These are phyloP conservation scores for Trichonephila clavipes DNA, from an alignment of 1,140 invertebrate species.

Conservation along the genomic window DNA sequence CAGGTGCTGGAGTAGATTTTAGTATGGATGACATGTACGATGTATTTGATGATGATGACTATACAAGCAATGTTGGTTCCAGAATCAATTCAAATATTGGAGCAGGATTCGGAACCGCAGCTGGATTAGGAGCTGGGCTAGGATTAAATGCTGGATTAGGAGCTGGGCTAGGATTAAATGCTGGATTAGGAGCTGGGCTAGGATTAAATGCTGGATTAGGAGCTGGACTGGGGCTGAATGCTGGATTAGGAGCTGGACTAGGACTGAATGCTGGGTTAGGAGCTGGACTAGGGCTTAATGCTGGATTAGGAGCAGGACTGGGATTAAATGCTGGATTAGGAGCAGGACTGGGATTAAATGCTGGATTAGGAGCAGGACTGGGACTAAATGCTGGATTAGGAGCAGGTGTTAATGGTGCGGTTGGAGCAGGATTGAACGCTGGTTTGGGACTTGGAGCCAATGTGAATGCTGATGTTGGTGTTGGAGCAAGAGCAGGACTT, in stretches of 20 bases:
- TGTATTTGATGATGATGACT: not conserved
- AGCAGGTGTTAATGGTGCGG: not conserved
- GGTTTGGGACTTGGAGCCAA: not conserved
- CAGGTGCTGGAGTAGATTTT: not conserved
- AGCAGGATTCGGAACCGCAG: conserved; percentile 9
- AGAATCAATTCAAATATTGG: conserved; percentile 11
- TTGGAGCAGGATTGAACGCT: not conserved
- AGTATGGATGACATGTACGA: not conserved
- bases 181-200: not conserved
- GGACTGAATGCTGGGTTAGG: conserved; percentile 3
- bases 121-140: conserved; percentile 23
- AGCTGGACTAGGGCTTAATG: not conserved
- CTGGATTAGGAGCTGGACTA: not conserved
- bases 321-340: not conserved
- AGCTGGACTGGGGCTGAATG: no score
- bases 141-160: not conserved
- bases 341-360: not conserved
- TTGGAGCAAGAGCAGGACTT: not conserved
- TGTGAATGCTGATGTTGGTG: not conserved
- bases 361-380: conserved; percentile 4
- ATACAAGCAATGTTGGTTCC: not conserved
- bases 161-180: not conserved
- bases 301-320: not conserved
- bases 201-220: not conserved
- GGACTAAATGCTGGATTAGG: not conserved